Conservation (phyloP, 2,113 vertebrate genomes). For the Candoia aspera region DNA sequence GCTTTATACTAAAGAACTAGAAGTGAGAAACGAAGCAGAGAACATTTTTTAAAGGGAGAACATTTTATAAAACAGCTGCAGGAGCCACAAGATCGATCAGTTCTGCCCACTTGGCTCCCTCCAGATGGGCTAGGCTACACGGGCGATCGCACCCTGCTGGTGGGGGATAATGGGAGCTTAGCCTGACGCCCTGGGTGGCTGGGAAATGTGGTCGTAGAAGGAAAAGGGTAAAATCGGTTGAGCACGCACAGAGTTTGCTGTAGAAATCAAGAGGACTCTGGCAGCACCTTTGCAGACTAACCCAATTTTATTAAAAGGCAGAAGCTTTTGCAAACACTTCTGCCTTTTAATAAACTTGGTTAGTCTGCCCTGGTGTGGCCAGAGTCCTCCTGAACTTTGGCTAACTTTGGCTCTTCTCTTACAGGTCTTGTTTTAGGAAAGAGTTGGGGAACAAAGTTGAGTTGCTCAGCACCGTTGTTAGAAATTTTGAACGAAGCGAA, state of each 20-base stretch:
- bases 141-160: not conserved
- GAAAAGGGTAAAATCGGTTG: not conserved
- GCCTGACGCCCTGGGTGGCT: not conserved
- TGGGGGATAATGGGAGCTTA: not conserved
- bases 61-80: conserved; percentile 36
- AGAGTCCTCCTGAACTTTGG: not conserved
- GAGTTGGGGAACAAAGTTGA: not conserved
- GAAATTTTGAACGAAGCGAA: not conserved
- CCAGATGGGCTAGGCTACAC: not conserved
- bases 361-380: not conserved
- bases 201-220: not conserved
- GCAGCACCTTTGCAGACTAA: not conserved
- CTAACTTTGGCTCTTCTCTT: not conserved
- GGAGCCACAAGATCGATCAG: conserved; percentile 25
- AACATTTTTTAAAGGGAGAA: conserved; percentile 32
- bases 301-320: not conserved
- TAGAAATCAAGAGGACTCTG: not conserved
- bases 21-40: not conserved
- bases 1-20: not conserved
- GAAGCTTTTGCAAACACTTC: not conserved
- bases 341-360: not conserved
- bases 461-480: not conserved
- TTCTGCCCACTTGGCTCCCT: not conserved
- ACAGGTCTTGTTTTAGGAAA: not conserved
- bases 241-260: not conserved